Evolutionary conservation across 2,113 vertebrate genomes (phyloP).

Genomic region (Suricata suricatta): DNA sequence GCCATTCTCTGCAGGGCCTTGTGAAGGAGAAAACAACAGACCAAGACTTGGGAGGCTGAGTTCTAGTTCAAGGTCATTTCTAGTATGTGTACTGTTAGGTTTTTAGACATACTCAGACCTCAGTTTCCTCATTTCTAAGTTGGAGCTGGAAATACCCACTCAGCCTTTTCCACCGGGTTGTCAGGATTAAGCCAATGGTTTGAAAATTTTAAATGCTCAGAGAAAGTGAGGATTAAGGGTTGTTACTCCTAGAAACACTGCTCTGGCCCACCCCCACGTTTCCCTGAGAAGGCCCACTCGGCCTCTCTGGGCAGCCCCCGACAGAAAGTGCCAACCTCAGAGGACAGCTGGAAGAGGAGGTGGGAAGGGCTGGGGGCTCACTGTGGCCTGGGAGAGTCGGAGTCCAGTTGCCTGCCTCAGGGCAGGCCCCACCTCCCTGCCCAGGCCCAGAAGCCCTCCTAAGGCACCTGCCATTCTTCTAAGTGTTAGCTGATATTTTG

Average conservation of each 20-base stretch:
- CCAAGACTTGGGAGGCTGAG: background rate
- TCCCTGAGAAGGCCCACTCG: background rate
- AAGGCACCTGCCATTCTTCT: background rate
- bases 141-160: background rate
- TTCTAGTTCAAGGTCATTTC: slow-evolving; percentile 13
- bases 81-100: background rate
- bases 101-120: slow-evolving; percentile 3
- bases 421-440: background rate
- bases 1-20: background rate
- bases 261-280: background rate
- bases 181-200: background rate
- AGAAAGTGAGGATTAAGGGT: background rate
- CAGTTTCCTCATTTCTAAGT: slow-evolving; percentile 21
- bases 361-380: background rate
- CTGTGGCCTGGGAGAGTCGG: background rate
- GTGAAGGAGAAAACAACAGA: background rate
- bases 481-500: background rate
- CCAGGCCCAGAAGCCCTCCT: background rate
- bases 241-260: background rate
- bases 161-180: background rate
- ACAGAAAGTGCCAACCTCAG: background rate
- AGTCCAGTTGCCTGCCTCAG: background rate
- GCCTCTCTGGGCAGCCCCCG: background rate
- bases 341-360: background rate
- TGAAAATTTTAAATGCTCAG: background rate